These are phyloP conservation scores for Noctuana brunneofusca DNA, from an alignment of 2,888 invertebrate genomes.

Conservation along the genomic window DNA sequence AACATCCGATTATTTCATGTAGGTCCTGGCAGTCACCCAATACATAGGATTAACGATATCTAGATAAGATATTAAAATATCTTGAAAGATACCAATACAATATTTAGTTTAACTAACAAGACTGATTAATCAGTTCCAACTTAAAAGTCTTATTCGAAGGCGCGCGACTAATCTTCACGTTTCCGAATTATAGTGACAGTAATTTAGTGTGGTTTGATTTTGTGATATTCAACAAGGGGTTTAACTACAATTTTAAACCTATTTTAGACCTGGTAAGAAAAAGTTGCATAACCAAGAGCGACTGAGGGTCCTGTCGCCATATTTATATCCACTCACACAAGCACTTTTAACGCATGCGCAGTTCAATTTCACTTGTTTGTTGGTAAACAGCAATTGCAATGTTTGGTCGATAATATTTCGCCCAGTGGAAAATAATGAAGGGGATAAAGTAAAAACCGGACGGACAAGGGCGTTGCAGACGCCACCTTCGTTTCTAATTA, in stretches of 20 bases:
- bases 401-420: constrained; percentile 49
- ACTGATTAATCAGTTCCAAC: neutral
- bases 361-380: constrained; percentile 40
- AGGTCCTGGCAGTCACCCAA: too few species aligned
- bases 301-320: constrained; percentile 54
- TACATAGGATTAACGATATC: too few species aligned
- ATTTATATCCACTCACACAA: constrained; percentile 48
- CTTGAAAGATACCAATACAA: neutral
- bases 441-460: constrained; percentile 33
- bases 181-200: neutral
- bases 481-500: constrained; percentile 18
- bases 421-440: constrained; percentile 27
- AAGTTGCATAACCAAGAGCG: constrained; percentile 69
- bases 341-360: constrained; percentile 48
- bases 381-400: constrained; percentile 49
- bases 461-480: constrained; percentile 27
- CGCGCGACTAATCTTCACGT: constrained; percentile 3
- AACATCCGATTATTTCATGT: too few species aligned
- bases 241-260: too few species aligned
- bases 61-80: neutral
- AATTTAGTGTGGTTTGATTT: neutral
- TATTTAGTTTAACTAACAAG: neutral
- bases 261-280: constrained; percentile 48
- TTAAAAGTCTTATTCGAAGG: neutral
- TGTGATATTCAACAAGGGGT: too few species aligned